Evolutionary conservation across 2,888 invertebrate genomes (phyloP), one percentile per base, ranked within the genome.

Genomic region (Folsomia manolachei): DNA sequence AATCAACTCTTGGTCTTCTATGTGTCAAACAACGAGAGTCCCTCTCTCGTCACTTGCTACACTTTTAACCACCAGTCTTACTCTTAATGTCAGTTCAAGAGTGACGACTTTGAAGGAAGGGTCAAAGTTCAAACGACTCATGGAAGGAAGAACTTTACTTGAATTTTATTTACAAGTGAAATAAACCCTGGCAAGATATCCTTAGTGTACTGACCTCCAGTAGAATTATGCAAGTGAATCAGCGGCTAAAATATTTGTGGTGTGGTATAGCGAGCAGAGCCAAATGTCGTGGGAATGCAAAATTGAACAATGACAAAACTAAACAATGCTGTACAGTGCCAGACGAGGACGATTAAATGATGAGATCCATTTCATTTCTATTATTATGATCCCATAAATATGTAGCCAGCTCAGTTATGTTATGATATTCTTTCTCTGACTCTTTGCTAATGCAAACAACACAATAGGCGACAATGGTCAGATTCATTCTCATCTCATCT

Each of bases 271-370:
- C n/a, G n/a, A n/a, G n/a, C n/a, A n/a, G 60, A 63, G 69, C 72
- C 75, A 75, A 68, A 75, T 75, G 72, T 75, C 75, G 75, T 75
- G 75, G 75, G 75, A 75, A 75, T 72, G 75, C 75, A 69, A 71
- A 71, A 72, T 52, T 61, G 51, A 63, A 68, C 68, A 68, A 71
- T 68, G 56, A 39, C 26, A 52, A 23, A 60, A 67, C n/a, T n/a
- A n/a, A n/a, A n/a, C n/a, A n/a, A n/a, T n/a, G n/a, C n/a, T n/a
- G n/a, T n/a, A n/a, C n/a, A n/a, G n/a, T n/a, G n/a, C n/a, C n/a
- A n/a, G n/a, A n/a, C n/a, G n/a, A n/a, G n/a, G n/a, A n/a, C 52
- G 67, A 67, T 67, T 53, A 67, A 53, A 67, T 56, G 67, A 52
- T 27, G 65, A 67, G 67, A 67, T 67, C 67, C 56, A 56, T 67